Evolutionary conservation across 2,113 vertebrate genomes (phyloP).

Genomic region (Protomyctophum bolini): DNA sequence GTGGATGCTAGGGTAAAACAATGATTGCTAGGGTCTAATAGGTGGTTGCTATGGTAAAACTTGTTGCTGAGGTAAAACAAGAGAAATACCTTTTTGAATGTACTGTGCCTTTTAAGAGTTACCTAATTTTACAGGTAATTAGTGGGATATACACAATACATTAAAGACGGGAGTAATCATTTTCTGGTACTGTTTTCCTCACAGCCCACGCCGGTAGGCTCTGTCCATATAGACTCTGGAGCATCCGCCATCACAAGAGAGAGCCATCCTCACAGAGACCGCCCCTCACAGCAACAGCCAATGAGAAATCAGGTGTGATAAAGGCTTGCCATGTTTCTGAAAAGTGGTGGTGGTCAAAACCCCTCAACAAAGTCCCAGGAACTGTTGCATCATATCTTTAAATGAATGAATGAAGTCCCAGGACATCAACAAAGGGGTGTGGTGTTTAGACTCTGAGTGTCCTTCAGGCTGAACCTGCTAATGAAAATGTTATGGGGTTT

Average conservation of each 20-base stretch:
- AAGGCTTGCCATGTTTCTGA: neutral
- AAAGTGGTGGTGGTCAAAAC: neutral
- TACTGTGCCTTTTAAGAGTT: too few species aligned
- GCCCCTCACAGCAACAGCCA: constrained; percentile 89
- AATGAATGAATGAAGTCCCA: neutral
- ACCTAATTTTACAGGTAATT: too few species aligned
- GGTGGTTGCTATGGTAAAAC: too few species aligned
- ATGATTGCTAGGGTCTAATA: neutral
- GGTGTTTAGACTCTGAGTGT: neutral
- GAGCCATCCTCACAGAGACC: constrained; percentile 89
- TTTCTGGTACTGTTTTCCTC: neutral
- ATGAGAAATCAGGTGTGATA: constrained; percentile 90
- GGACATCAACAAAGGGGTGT: neutral
- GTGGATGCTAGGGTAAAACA: neutral
- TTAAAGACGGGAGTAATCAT: too few species aligned
- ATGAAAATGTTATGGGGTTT: neutral
- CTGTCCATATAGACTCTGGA: constrained; percentile 93
- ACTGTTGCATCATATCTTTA: too few species aligned
- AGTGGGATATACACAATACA: too few species aligned
- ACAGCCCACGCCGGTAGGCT: constrained; percentile 95
- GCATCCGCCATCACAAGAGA: constrained; percentile 92
- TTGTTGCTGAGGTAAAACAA: too few species aligned
- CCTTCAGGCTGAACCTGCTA: neutral
- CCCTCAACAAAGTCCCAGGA: neutral
- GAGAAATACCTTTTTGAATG: too few species aligned